Percentiles rank a stretch among this genome's conserved stretches.
phyloP scores from a whole-genome alignment of 2,113 vertebrate genomes.

The Choloepus hoffmanni region DNA sequence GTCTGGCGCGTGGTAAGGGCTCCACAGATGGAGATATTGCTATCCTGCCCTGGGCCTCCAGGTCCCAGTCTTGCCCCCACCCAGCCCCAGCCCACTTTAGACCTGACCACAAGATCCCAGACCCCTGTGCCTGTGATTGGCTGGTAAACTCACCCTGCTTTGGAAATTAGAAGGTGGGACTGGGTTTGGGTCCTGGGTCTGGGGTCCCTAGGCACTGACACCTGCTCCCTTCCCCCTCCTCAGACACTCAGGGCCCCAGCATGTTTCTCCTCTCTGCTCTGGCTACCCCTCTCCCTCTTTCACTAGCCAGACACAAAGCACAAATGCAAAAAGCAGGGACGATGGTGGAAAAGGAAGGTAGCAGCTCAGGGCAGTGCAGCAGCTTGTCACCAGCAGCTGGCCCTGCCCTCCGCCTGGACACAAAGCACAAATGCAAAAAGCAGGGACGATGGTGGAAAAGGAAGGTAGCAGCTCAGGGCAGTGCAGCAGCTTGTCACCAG shows the following conservation, averaged over 20 bases:
- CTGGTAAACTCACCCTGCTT: background rate
- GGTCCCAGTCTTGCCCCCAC: background rate
- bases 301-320: background rate
- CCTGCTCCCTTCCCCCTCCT: background rate
- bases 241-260: background rate
- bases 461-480: background rate
- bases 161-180: background rate
- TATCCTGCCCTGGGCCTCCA: background rate
- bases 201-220: background rate
- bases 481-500: background rate
- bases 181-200: background rate
- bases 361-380: background rate
- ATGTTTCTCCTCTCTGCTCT: background rate
- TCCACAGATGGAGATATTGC: background rate
- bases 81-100: background rate
- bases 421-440: background rate
- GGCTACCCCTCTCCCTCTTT: background rate
- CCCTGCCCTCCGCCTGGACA: background rate
- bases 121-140: too few species aligned
- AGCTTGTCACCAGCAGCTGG: background rate
- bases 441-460: background rate
- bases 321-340: background rate
- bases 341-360: background rate
- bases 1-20: background rate
- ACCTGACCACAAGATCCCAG: background rate